A percentile compares a stretch with the other conserved stretches of the same genome.
These are phyloP conservation scores for Lasioglossum figueresi DNA, from an alignment of 2,888 invertebrate species.

Conservation along the genomic window DNA sequence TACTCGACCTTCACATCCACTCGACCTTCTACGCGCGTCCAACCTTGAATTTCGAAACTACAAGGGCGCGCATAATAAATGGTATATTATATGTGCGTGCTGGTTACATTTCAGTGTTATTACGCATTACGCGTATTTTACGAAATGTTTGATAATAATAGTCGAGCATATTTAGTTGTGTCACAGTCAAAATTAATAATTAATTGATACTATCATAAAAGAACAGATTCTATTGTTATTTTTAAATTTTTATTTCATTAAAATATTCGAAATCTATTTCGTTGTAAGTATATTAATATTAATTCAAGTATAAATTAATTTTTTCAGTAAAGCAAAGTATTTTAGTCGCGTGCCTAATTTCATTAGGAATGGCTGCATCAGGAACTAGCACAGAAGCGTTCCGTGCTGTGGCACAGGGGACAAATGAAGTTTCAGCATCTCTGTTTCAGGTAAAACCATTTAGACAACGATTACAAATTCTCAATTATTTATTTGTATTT, in stretches of 20 bases:
- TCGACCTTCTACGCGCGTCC: slow-evolving; percentile 16
- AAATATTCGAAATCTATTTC: not conserved
- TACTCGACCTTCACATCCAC: slow-evolving; percentile 16
- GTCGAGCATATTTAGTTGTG: not conserved
- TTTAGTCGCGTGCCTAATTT: slow-evolving; percentile 39
- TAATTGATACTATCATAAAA: not conserved
- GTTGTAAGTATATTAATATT: not conserved
- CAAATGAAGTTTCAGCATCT: slow-evolving; percentile 63
- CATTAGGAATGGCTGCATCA: slow-evolving; percentile 50
- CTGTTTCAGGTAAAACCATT: slow-evolving; percentile 68
- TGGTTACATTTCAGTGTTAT: not conserved
- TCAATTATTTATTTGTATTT: not conserved
- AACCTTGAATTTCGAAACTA: slow-evolving; percentile 30
- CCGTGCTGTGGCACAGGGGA: slow-evolving; percentile 63
- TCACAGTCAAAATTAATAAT: not conserved
- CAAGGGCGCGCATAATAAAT: slow-evolving; percentile 19
- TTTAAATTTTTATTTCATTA: not conserved
- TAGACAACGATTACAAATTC: not conserved
- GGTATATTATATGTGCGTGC: not conserved
- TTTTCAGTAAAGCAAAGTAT: slow-evolving; percentile 50
- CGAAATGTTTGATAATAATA: not conserved
- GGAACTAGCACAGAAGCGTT: slow-evolving; percentile 26
- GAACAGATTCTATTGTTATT: not conserved
- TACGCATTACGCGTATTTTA: not conserved
- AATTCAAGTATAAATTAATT: not conserved